Base-by-base conservation (phyloP, 2,888 invertebrate species). In the Andrena haemorrhoa region DNA sequence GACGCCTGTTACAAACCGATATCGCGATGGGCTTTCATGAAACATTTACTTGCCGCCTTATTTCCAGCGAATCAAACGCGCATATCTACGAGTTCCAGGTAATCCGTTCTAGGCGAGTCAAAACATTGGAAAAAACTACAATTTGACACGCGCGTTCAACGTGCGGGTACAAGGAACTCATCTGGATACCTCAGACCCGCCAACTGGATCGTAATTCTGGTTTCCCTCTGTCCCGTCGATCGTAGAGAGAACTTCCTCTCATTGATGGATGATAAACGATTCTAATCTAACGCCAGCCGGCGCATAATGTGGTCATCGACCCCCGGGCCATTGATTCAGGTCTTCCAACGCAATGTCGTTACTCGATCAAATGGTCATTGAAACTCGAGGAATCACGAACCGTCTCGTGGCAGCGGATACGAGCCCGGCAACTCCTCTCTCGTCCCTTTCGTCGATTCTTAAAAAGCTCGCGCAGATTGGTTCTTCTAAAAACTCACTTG, bases 251-350 rank as follows among this genome's bases (percentile, higher is more conserved):
- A 85, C 86, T 87, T 86, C 83, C 86, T 86, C 63, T 85, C 87
- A 87, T 87, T 87, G 87, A 88, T 88, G 72, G 78, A 87, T 81
- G 82, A 87, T 87, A 87, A 87, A 86, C 88, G 87, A 86, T 86
- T 83, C 79, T 87, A 85, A 87, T 88, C 83, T 79, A 87, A 82
- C 86, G 70, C 68, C 76, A 79, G 79, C 73, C 77, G 58, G 51
- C 56, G 82, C 61, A 75, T 82, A 82, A 88, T 79, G 74, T 76
- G 88, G 83, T 75, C 87, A 63, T 58, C 80, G 88, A 87, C 88
- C 83, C 79, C 68, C 69, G 66, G 41, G 66, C 68, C 76, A 82
- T 80, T 88, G 80, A 83, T 83, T 82, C 69, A 69, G 53, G 72
- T 80, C 78, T 49, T 74, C 68, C 72, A 65, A 78, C 82, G 53